Evolutionary conservation across 2,888 invertebrate genomes (phyloP).

Genomic region (Leptopilina drosophilae): DNA sequence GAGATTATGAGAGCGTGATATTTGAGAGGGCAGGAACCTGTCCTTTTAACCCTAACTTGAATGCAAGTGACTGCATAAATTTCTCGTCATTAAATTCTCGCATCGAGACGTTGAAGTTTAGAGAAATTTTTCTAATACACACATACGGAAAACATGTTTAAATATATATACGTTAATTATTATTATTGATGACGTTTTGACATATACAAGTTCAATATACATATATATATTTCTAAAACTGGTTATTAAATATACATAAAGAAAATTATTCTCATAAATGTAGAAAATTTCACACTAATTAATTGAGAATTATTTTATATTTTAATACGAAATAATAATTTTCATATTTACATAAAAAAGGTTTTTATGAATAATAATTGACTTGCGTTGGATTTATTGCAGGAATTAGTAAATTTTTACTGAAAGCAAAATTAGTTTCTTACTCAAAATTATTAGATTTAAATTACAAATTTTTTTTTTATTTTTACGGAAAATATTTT

Average conservation of each 20-base stretch:
- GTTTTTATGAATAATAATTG: no score
- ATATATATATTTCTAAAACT: background rate
- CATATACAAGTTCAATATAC: constrained; percentile 13
- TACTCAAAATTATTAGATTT: no score
- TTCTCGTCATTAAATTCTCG: constrained; percentile 27
- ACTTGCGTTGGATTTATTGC: no score
- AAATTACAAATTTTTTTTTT: no score
- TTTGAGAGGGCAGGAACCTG: constrained; percentile 25
- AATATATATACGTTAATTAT: background rate
- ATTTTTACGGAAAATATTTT: no score
- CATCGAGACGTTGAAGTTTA: constrained; percentile 20
- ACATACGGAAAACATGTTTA: constrained; percentile 1
- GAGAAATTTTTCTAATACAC: background rate
- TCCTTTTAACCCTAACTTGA: constrained; percentile 2
- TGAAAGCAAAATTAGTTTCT: no score
- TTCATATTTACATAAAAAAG: no score
- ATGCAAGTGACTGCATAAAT: constrained; percentile 32
- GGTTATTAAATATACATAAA: background rate
- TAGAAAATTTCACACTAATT: no score
- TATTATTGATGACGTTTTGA: constrained; percentile 3
- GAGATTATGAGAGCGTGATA: constrained; percentile 34
- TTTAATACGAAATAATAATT: no score
- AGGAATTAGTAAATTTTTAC: no score
- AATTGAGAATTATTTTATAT: no score
- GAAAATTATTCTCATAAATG: no score